Evolutionary conservation across 1,140 invertebrate genomes (phyloP).

Genomic region (Olivierus martensii): DNA sequence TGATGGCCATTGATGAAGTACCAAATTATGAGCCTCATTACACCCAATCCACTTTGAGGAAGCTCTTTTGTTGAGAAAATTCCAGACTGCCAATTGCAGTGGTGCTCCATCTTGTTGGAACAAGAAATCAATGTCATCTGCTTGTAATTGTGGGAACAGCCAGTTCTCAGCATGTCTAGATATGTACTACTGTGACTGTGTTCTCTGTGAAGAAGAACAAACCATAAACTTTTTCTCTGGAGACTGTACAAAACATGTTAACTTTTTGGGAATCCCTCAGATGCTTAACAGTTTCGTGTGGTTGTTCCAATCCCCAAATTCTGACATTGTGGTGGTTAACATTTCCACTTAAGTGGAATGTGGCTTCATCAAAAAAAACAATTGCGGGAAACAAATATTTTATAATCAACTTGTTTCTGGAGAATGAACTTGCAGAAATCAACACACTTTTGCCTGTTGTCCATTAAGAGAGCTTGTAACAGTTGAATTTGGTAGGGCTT

Average conservation of each 20-base stretch:
- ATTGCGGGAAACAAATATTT: neutral
- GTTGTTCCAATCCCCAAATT: neutral
- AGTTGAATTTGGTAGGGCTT: no score
- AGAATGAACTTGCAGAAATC: no score
- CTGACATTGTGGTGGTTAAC: neutral
- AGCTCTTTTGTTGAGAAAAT: no score
- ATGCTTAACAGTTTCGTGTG: neutral
- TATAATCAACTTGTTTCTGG: no score
- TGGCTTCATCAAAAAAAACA: neutral
- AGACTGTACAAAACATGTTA: neutral
- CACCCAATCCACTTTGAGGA: no score
- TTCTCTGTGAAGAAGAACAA: neutral
- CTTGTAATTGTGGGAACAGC: neutral
- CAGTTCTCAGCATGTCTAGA: no score
- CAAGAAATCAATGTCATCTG: slow-evolving; percentile 4
- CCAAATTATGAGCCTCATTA: no score
- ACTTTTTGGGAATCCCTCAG: neutral
- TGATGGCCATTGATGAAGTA: no score
- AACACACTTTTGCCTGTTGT: no score
- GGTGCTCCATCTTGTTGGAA: neutral
- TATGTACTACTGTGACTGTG: no score
- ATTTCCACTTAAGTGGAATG: neutral
- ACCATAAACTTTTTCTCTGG: neutral
- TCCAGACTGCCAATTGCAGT: neutral
- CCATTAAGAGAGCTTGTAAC: no score